phyloP scores from a whole-genome alignment of 37 sponge, comb jelly and placozoan genomes.

The Tethya wilhelma region DNA sequence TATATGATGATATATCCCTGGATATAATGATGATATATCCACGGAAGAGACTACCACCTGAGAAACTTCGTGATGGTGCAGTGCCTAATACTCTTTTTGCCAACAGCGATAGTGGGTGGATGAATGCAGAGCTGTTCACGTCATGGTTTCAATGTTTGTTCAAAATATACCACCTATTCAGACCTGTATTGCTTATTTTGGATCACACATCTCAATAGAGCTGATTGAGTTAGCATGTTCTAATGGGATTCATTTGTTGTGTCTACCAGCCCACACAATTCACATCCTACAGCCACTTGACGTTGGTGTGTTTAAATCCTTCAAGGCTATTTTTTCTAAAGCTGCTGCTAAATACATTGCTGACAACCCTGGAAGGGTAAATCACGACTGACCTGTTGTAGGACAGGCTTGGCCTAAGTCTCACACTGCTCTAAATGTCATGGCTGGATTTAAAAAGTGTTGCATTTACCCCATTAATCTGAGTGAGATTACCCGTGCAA shows the following conservation, averaged over 20 bases:
- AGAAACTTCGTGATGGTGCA: constrained; percentile 13
- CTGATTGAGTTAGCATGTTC: constrained; percentile 46
- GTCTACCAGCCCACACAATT: constrained; percentile 55
- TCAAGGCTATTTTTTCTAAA: constrained; percentile 34
- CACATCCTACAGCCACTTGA: constrained; percentile 69
- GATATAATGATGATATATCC: constrained; percentile 54
- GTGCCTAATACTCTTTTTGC: constrained; percentile 38
- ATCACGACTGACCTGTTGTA: too few species aligned
- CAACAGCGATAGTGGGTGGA: constrained; percentile 44
- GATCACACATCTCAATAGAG: too few species aligned
- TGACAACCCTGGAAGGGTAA: constrained; percentile 37
- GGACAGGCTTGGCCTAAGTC: too few species aligned
- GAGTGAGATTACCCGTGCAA: too few species aligned
- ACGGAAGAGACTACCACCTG: constrained; percentile 21
- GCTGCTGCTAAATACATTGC: constrained; percentile 33
- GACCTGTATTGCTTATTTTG: constrained; percentile 34
- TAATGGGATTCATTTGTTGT: constrained; percentile 57
- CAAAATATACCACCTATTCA: constrained; percentile 6
- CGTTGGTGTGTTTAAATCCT: constrained; percentile 48
- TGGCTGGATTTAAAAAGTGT: too few species aligned
- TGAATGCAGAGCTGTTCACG: constrained; percentile 16
- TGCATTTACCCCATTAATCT: too few species aligned
- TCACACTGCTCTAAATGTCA: too few species aligned
- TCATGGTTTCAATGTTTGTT: constrained; percentile 55
- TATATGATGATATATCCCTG: constrained; percentile 37